Base-by-base conservation (phyloP, 2,888 invertebrate species). In the Odontocerum albicorne region DNA sequence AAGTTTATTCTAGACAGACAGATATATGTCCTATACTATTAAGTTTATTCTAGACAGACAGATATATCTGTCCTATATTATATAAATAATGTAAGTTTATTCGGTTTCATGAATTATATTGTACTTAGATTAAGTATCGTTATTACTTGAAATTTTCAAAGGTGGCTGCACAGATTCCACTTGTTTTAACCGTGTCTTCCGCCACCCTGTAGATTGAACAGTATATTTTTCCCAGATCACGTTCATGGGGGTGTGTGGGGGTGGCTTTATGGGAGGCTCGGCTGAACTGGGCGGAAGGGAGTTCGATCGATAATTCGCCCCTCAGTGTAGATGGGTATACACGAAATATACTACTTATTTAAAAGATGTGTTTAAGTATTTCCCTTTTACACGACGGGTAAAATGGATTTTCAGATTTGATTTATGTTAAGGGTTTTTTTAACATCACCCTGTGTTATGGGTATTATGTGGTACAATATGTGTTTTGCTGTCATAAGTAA, bases 281-380 rank as follows among this genome's bases (percentile, higher is more conserved):
- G 43, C 7, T 12, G 22, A 8, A 15, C 17, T n/a, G 13, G 21
- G 22, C 6, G 13, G 17, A 32, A 16, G 35, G 35, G 4, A 7
- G 35, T 10, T 7, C 10, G 46, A 46, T 46, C 46, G 46, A 46
- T 46, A 46, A 20, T 13, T 13, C 46, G 20, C 46, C 46, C 46
- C 15, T 17, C 31, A 32, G 27, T 32, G 17, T 32, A 32, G 46
- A 33, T 35, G 46, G 31, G 21, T 35, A 31, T 35, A 46, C 46
- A 46, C 46, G 46, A 46, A 46, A 46, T 46, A 35, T 46, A 46
- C 46, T 46, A 46, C 46, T 46, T 46, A 46, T 46, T 46, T 21
- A 7, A 35, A 46, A 46, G 35, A 32, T 46, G 35, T 13, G 21
- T 43, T 21, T 44, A 32, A 44, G 32, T 33, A 21, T 35, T 46